Evolutionary conservation across 2,888 invertebrate genomes (phyloP).

Genomic region (Ophion ellenae): DNA sequence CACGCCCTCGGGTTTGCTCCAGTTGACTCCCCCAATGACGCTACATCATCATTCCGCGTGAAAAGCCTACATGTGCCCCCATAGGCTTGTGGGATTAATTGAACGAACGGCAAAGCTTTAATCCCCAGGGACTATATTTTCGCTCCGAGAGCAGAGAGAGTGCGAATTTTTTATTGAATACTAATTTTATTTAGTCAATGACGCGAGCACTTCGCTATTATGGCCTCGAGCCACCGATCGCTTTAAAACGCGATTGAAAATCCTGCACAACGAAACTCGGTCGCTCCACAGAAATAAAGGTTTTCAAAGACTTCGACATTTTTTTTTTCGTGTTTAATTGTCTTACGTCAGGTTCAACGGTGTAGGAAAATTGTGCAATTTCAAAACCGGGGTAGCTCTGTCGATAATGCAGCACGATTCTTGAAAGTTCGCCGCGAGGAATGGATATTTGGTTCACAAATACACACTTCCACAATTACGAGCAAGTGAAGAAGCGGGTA

Average conservation of each 20-base stretch:
- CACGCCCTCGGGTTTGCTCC: constrained; percentile 4
- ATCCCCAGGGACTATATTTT: constrained; percentile 36
- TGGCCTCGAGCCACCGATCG: background rate
- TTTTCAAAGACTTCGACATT: background rate
- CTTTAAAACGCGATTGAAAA: background rate
- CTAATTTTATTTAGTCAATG: constrained; percentile 14
- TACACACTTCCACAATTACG: too few species aligned
- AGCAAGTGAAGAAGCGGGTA: too few species aligned
- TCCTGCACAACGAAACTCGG: background rate
- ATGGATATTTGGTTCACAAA: too few species aligned
- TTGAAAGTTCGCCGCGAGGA: too few species aligned
- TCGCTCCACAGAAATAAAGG: background rate
- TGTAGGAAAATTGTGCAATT: too few species aligned
- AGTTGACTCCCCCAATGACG: constrained; percentile 55
- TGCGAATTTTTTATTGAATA: constrained; percentile 20
- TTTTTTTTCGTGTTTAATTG: too few species aligned
- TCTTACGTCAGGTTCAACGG: too few species aligned
- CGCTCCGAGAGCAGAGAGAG: background rate
- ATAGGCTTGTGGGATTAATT: constrained; percentile 59
- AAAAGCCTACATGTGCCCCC: constrained; percentile 11
- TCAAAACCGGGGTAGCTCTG: too few species aligned
- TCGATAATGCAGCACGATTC: too few species aligned
- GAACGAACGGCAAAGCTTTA: constrained; percentile 57
- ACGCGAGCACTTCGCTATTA: background rate
- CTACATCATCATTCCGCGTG: constrained; percentile 44